Percentiles rank a stretch among this genome's conserved stretches.
These are phyloP conservation scores for Galerucella pusilla DNA, from an alignment of 2,888 invertebrate genomes.

Conservation along the genomic window DNA sequence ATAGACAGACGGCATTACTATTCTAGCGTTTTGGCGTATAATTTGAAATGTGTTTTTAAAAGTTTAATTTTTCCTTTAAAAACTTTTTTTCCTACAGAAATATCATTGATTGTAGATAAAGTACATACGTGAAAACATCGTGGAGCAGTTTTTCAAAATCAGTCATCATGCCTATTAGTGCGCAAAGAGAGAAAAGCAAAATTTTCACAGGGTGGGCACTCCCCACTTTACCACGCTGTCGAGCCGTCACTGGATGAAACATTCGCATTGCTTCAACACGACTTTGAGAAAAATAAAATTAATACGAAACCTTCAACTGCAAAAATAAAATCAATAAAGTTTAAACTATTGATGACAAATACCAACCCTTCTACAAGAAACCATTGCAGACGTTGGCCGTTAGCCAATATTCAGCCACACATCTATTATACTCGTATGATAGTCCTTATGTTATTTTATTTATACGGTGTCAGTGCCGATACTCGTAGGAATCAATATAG, in stretches of 20 bases:
- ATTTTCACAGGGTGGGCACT: too few relatives aligned
- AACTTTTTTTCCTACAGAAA: too few relatives aligned
- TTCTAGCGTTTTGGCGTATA: too few relatives aligned
- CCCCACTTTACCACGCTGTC: too few relatives aligned
- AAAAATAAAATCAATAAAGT: background rate
- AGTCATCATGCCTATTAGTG: too few relatives aligned
- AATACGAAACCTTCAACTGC: background rate
- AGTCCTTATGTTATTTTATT: background rate
- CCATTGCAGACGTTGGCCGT: background rate
- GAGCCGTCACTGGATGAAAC: background rate
- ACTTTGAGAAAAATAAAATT: slow-evolving; percentile 2
- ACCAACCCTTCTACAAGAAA: background rate
- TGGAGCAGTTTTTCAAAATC: too few relatives aligned
- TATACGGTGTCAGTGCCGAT: background rate
- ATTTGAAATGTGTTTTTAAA: too few relatives aligned
- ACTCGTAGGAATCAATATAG: background rate
- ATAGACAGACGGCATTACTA: too few relatives aligned
- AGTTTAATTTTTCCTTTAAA: too few relatives aligned
- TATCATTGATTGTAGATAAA: too few relatives aligned
- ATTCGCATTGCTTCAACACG: background rate
- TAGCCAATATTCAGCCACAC: slow-evolving; percentile 1
- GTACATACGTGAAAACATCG: too few relatives aligned
- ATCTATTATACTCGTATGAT: background rate
- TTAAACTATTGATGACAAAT: background rate
- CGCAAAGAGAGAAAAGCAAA: too few relatives aligned